Evolutionary conservation across 2,888 invertebrate species (phyloP).

Genomic region (Odontomyia ornata): DNA sequence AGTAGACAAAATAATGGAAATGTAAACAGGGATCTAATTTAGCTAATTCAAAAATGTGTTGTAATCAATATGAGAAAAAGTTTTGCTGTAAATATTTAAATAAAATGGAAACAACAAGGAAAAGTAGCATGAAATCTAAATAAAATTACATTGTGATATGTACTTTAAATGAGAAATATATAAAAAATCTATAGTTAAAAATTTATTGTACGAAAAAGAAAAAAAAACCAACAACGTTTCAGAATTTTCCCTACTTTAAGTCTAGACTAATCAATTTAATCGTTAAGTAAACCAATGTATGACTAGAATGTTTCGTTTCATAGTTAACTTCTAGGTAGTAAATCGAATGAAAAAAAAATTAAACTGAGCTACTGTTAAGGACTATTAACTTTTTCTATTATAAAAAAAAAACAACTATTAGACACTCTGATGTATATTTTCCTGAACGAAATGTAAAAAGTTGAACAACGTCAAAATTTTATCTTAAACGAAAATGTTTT

Average conservation of each 20-base stretch:
- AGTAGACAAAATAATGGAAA: too few relatives aligned
- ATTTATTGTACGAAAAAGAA: not conserved
- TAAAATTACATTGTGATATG: slow-evolving; percentile 40
- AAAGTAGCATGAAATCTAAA: not conserved
- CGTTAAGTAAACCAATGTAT: not conserved
- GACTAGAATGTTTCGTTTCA: not conserved
- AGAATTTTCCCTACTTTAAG: not conserved
- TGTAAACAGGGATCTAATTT: slow-evolving; percentile 27
- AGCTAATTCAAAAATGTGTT: slow-evolving; percentile 10
- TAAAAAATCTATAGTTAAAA: slow-evolving; percentile 21
- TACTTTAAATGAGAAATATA: not conserved
- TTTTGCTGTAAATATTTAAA: not conserved
- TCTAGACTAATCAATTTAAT: not conserved
- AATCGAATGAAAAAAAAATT: too few relatives aligned
- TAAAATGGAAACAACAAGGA: not conserved
- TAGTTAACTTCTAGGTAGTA: slow-evolving; percentile 31
- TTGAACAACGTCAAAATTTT: slow-evolving; percentile 12
- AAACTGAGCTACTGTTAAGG: not conserved
- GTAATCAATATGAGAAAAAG: not conserved
- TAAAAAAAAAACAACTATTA: not conserved
- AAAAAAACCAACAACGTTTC: slow-evolving; percentile 26
- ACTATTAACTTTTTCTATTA: slow-evolving; percentile 4
- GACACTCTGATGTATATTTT: not conserved
- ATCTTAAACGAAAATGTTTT: slow-evolving; percentile 18
- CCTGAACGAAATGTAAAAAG: not conserved